Evolutionary conservation across 2,888 invertebrate genomes (phyloP).

Genomic region (Teinopalpus imperialis): DNA sequence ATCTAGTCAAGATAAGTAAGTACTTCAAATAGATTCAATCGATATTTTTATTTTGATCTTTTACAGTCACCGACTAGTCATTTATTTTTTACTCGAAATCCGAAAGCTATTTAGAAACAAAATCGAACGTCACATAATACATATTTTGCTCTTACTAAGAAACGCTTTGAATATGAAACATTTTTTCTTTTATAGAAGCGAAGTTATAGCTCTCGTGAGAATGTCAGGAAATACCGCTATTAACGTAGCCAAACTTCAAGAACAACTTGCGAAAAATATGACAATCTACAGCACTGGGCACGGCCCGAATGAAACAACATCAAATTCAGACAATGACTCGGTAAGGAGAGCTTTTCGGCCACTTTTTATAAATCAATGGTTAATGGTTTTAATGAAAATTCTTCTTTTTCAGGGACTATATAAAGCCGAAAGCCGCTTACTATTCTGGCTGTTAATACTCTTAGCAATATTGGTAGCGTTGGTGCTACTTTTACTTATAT

Average conservation of each 20-base stretch:
- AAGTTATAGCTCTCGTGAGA: slow-evolving; percentile 87
- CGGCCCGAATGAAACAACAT: slow-evolving; percentile 40
- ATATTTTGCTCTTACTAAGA: no score
- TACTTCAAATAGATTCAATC: slow-evolving; percentile 26
- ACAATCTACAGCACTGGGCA: slow-evolving; percentile 64
- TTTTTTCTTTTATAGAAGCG: slow-evolving; percentile 81
- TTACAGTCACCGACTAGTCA: no score
- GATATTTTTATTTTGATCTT: no score
- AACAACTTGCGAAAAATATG: slow-evolving; percentile 78
- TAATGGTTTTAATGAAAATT: slow-evolving; percentile 7
- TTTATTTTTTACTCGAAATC: no score
- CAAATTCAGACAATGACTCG: slow-evolving; percentile 47
- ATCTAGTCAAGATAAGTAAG: slow-evolving; percentile 82
- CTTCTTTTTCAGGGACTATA: slow-evolving; percentile 84
- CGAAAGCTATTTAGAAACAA: no score
- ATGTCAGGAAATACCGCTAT: slow-evolving; percentile 85
- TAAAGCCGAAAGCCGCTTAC: slow-evolving; percentile 86
- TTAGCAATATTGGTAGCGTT: slow-evolving; percentile 88
- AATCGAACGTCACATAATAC: no score
- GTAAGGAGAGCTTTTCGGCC: slow-evolving; percentile 42
- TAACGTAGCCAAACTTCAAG: slow-evolving; percentile 87
- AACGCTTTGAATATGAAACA: no score
- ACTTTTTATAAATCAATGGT: not conserved
- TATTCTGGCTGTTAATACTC: slow-evolving; percentile 90
- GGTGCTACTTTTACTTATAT: slow-evolving; percentile 86